phyloP scores from a whole-genome alignment of 2,113 vertebrate genomes.

The Pteruthius melanotis region DNA sequence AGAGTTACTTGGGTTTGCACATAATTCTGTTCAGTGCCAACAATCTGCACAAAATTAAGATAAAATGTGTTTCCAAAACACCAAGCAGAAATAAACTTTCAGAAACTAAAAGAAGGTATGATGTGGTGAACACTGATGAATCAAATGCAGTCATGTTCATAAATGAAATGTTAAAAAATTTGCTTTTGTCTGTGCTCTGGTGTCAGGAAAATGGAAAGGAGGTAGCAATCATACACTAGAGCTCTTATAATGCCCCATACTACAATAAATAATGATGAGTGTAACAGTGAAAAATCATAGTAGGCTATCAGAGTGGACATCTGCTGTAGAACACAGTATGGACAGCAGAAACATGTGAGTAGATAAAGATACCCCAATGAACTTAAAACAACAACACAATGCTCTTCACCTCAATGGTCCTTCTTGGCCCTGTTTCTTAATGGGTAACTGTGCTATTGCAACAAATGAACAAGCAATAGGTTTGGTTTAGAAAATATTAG shows the following conservation, averaged over 20 bases:
- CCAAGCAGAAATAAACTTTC: conserved; percentile 8
- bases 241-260: background rate
- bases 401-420: background rate
- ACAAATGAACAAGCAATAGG: background rate
- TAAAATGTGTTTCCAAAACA: background rate
- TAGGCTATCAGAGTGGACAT: background rate
- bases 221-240: background rate
- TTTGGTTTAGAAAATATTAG: background rate
- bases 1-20: background rate
- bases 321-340: background rate
- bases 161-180: background rate
- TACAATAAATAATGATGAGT: background rate
- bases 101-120: background rate
- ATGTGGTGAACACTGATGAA: background rate
- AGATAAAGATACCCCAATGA: background rate
- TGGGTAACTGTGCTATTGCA: background rate
- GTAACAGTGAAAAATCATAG: background rate
- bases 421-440: background rate
- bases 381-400: background rate
- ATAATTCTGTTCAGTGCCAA: conserved; percentile 4
- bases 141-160: background rate
- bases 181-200: background rate
- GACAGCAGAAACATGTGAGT: background rate
- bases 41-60: conserved; percentile 13
- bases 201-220: background rate